Evolutionary conservation across 1,140 invertebrate genomes (phyloP).

Genomic region (Harlomillsia oculata): DNA sequence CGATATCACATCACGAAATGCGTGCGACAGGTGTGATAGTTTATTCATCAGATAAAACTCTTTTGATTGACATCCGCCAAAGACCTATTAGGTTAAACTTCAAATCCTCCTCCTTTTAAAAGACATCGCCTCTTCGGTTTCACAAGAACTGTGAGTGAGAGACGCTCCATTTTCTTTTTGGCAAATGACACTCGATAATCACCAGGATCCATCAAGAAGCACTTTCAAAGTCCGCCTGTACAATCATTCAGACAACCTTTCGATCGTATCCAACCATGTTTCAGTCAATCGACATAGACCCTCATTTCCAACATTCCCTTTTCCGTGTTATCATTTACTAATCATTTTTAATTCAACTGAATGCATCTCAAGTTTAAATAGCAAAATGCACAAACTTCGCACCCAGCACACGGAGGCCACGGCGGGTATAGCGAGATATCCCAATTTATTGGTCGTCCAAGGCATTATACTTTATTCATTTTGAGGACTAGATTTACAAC

Average conservation of each 20-base stretch:
- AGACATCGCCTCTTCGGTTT: constrained; percentile 4
- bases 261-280: neutral
- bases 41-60: constrained; percentile 30
- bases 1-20: constrained; percentile 29
- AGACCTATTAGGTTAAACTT: constrained; percentile 27
- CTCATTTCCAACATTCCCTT: too few relatives aligned
- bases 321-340: too few relatives aligned
- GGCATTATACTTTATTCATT: too few relatives aligned
- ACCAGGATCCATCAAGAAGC: neutral
- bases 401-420: too few relatives aligned
- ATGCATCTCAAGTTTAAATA: too few relatives aligned
- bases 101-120: constrained; percentile 12
- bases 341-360: too few relatives aligned
- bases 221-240: neutral
- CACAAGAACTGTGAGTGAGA: neutral
- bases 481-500: too few relatives aligned
- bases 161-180: constrained; percentile 9
- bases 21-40: constrained; percentile 35
- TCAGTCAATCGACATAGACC: neutral
- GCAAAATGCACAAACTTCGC: too few relatives aligned
- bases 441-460: too few relatives aligned
- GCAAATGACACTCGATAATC: constrained; percentile 17
- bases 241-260: constrained; percentile 9
- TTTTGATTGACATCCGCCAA: constrained; percentile 35
- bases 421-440: too few relatives aligned